These are phyloP conservation scores for Aldrovandia affinis DNA, from an alignment of 2,797 vertebrate species.

Conservation along the genomic window DNA sequence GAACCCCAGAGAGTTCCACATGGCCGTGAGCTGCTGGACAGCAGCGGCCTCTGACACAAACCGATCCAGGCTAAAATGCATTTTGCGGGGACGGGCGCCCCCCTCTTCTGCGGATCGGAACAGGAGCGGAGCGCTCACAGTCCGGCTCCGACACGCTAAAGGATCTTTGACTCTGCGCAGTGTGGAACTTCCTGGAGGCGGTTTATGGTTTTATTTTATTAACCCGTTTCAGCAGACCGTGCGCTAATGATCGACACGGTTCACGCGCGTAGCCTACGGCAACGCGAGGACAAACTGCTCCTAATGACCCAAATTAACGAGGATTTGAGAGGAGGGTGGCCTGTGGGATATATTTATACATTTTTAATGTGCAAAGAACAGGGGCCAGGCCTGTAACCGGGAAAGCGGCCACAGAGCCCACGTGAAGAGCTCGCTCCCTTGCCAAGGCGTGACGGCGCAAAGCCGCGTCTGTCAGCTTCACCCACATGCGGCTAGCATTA, in stretches of 20 bases:
- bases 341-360: constrained; percentile 21
- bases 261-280: constrained; percentile 49
- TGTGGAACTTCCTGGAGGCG: background rate
- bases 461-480: background rate
- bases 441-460: background rate
- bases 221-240: background rate
- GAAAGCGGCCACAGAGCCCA: background rate
- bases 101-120: background rate
- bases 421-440: background rate
- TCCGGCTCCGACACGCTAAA: background rate
- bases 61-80: background rate
- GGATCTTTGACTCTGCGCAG: background rate
- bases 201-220: background rate
- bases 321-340: constrained; percentile 38
- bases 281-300: constrained; percentile 30
- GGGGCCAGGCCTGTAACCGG: background rate
- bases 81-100: background rate
- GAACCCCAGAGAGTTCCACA: no score
- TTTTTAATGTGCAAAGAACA: constrained; percentile 5
- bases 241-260: constrained; percentile 42
- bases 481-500: background rate
- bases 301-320: constrained; percentile 49
- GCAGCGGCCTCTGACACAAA: background rate
- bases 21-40: background rate
- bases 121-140: background rate